A percentile compares a stretch with the other conserved stretches of the same genome.
These are phyloP conservation scores for Syngnathoides biaculeatus DNA, from an alignment of 2,113 vertebrate species.

Conservation along the genomic window DNA sequence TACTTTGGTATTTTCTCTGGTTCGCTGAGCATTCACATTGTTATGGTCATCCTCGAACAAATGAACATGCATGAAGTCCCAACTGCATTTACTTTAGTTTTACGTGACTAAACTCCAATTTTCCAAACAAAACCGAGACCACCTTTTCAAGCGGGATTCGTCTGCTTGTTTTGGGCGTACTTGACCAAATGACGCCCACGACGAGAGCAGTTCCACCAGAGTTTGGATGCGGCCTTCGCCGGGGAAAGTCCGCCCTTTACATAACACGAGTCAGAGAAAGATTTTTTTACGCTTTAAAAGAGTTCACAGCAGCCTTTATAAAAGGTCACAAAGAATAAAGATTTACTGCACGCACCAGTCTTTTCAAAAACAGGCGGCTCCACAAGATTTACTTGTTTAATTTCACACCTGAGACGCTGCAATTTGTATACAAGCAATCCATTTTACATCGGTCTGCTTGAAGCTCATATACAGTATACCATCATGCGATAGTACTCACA, in stretches of 20 bases:
- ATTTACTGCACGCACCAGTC: too few relatives aligned
- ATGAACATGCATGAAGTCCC: background rate
- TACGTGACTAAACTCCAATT: background rate
- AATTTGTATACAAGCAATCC: background rate
- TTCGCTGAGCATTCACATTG: background rate
- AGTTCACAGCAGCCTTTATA: too few relatives aligned
- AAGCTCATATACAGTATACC: background rate
- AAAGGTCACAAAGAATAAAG: too few relatives aligned
- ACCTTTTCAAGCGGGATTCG: background rate
- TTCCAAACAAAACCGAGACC: background rate
- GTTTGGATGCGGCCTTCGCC: too few relatives aligned
- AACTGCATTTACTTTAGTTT: background rate
- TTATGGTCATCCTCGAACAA: background rate
- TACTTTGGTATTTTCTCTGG: background rate
- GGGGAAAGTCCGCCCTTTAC: too few relatives aligned
- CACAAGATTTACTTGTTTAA: background rate
- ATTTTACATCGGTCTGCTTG: background rate
- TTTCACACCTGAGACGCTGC: background rate
- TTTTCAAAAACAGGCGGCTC: background rate
- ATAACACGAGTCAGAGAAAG: too few relatives aligned
- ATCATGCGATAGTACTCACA: background rate
- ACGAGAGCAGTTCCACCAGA: background rate
- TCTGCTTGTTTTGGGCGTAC: background rate
- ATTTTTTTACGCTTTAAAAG: too few relatives aligned
- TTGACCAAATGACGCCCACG: background rate